A percentile compares a stretch with the other conserved stretches of the same genome.
These are phyloP conservation scores for Drosophila nigritarsus DNA, from an alignment of 2,888 invertebrate species.

Conservation along the genomic window DNA sequence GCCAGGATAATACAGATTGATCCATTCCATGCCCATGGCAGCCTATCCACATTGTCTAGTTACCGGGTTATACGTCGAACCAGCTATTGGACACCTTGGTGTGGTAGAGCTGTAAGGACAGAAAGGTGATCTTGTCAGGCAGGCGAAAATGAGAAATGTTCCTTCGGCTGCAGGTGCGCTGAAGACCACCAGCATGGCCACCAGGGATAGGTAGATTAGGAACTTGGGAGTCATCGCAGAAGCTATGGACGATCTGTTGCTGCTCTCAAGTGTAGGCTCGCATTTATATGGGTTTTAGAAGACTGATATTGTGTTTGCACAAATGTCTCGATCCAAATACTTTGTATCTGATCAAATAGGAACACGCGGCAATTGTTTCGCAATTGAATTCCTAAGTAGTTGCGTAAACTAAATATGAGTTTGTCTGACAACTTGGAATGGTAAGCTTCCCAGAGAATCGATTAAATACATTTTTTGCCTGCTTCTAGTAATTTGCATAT, in stretches of 20 bases:
- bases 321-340: conserved; percentile 7
- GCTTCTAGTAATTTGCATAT: not conserved
- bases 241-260: not conserved
- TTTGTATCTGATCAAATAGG: not conserved
- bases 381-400: not conserved
- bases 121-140: conserved; percentile 12
- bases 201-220: conserved; percentile 15
- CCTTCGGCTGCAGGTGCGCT: conserved; percentile 22
- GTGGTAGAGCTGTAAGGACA: conserved; percentile 20
- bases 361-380: not conserved
- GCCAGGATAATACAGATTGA: not conserved
- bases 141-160: conserved; percentile 17
- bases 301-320: conserved; percentile 7
- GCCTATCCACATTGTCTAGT: conserved; percentile 5
- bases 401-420: not conserved
- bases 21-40: not conserved
- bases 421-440: not conserved
- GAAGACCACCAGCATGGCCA: conserved; percentile 17
- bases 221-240: conserved; percentile 24
- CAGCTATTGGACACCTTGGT: not conserved
- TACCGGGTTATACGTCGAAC: not conserved
- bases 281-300: conserved; percentile 16
- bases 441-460: not conserved
- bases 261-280: not conserved
- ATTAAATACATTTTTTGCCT: too few relatives aligned